Evolutionary conservation across 2,797 vertebrate species (phyloP).

Genomic region (Oryzias dopingdopingensis): DNA sequence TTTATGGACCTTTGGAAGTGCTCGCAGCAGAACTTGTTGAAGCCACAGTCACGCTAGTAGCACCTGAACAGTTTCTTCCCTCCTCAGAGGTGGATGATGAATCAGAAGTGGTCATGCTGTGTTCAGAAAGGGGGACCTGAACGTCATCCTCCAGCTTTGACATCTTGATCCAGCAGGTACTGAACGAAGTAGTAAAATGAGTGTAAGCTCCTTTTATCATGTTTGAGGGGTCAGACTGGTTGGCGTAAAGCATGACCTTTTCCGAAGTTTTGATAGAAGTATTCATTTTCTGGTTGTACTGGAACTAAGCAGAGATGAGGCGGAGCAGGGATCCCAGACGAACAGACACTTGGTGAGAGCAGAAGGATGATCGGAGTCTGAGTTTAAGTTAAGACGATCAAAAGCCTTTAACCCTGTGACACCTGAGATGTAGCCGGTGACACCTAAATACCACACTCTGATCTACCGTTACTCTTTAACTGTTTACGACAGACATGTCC

Average conservation of each 20-base stretch:
- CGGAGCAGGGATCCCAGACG: conserved; percentile 55
- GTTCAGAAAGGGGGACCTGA: conserved; percentile 80
- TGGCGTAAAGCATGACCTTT: conserved; percentile 81
- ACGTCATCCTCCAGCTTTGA: conserved; percentile 78
- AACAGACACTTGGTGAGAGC: conserved; percentile 84
- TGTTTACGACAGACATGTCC: too few species aligned
- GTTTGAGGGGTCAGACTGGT: conserved; percentile 73
- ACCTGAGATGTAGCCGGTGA: too few species aligned
- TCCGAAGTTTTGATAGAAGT: conserved; percentile 81
- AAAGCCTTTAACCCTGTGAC: too few species aligned
- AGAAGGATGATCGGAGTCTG: neutral
- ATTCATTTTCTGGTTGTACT: conserved; percentile 66
- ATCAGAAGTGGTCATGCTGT: conserved; percentile 78
- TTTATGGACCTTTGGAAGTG: too few species aligned
- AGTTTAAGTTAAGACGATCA: too few species aligned
- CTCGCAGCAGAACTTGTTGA: too few species aligned
- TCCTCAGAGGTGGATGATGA: conserved; percentile 40
- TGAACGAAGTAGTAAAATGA: conserved; percentile 89
- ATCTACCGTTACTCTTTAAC: too few species aligned
- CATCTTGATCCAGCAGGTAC: conserved; percentile 83
- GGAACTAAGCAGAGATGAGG: conserved; percentile 91
- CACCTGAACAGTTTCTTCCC: too few species aligned
- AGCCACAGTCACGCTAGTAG: too few species aligned
- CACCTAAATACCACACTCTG: too few species aligned
- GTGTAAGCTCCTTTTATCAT: conserved; percentile 77